A percentile compares a stretch with the other conserved stretches of the same genome.
Evolutionary conservation across 2,113 vertebrate species (phyloP).

Genomic region (Steatornis caripensis): DNA sequence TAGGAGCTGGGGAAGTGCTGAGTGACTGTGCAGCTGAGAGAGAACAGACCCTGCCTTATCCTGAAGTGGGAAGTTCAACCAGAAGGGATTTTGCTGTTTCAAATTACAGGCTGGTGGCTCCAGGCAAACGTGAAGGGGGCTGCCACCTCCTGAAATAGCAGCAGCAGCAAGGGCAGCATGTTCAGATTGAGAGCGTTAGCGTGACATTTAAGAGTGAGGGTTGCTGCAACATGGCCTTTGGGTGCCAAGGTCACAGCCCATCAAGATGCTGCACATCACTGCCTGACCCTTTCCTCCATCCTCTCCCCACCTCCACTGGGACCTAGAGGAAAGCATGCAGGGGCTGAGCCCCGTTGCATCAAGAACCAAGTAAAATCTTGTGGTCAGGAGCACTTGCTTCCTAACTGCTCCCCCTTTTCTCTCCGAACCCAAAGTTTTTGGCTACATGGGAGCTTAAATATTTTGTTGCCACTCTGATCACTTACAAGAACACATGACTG

Average conservation of each 20-base stretch:
- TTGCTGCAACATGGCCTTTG: background rate
- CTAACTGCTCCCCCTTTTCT: background rate
- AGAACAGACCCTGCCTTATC: constrained; percentile 54
- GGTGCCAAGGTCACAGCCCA: background rate
- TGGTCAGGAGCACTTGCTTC: background rate
- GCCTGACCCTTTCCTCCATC: background rate
- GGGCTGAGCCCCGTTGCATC: background rate
- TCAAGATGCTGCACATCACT: background rate
- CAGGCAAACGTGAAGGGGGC: background rate
- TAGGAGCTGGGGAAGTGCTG: constrained; percentile 16
- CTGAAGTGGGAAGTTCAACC: constrained; percentile 43
- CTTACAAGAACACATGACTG: background rate
- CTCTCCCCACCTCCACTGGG: background rate
- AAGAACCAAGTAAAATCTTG: background rate
- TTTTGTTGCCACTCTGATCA: constrained; percentile 19
- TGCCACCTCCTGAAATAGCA: constrained; percentile 57
- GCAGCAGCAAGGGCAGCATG: background rate
- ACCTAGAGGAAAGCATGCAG: background rate
- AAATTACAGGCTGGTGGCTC: constrained; percentile 43
- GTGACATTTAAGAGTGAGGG: background rate
- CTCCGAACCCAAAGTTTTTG: background rate
- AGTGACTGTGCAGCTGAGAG: constrained; percentile 45
- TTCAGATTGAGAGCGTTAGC: background rate
- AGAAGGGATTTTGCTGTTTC: constrained; percentile 39
- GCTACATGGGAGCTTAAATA: background rate